A percentile compares a stretch with the other conserved stretches of the same genome.
These are phyloP conservation scores for Apodemia hepburni DNA, from an alignment of 2,888 invertebrate genomes.

Conservation along the genomic window DNA sequence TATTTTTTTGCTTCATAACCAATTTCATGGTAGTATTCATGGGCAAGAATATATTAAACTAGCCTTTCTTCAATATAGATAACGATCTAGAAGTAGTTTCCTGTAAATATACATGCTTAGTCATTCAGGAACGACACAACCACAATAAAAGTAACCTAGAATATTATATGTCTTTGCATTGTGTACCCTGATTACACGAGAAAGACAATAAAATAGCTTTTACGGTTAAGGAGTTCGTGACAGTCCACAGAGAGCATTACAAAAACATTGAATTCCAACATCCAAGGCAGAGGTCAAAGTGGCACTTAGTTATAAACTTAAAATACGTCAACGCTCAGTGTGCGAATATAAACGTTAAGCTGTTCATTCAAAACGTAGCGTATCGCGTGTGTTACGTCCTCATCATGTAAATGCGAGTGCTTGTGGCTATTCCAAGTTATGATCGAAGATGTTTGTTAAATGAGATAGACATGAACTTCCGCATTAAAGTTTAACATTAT, in stretches of 20 bases:
- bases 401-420: slow-evolving; percentile 28
- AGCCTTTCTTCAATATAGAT: not conserved
- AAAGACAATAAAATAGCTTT: slow-evolving; percentile 29
- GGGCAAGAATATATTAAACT: not conserved
- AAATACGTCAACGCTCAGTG: slow-evolving; percentile 18
- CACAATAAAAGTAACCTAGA: not conserved
- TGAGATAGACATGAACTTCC: not conserved
- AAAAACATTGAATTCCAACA: slow-evolving; percentile 24
- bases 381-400: slow-evolving; percentile 28
- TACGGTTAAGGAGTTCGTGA: slow-evolving; percentile 30
- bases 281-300: slow-evolving; percentile 29
- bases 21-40: no score
- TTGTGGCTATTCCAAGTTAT: slow-evolving; percentile 29
- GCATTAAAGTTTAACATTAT: not conserved
- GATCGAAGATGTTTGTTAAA: slow-evolving; percentile 18
- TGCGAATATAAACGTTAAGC: slow-evolving; percentile 26
- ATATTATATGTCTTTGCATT: not conserved
- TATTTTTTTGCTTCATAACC: no score
- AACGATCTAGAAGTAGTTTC: not conserved
- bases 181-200: slow-evolving; percentile 24
- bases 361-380: slow-evolving; percentile 19
- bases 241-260: slow-evolving; percentile 30
- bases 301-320: slow-evolving; percentile 25
- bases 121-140: not conserved
- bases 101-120: not conserved